Conservation (phyloP, 2,113 vertebrate genomes). For the Anguilla japonica region DNA sequence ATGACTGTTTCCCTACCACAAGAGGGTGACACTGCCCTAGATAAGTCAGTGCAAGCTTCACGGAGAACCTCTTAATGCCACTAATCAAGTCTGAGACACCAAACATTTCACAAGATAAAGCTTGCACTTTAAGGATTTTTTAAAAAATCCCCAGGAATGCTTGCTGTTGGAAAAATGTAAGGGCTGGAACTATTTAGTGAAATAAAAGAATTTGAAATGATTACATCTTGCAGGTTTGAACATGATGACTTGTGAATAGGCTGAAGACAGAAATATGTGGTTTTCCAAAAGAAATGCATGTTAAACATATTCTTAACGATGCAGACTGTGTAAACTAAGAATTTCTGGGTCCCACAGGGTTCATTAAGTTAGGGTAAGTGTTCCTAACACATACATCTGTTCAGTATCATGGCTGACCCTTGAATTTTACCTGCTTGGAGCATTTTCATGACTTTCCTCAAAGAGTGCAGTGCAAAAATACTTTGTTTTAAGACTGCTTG, state of each 20-base stretch:
- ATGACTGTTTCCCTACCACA: conserved; percentile 20
- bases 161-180: not conserved
- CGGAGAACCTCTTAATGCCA: not conserved
- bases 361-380: too few species aligned
- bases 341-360: too few species aligned
- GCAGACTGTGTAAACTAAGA: too few species aligned
- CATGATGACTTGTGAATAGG: not conserved
- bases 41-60: not conserved
- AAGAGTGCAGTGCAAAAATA: too few species aligned
- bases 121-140: not conserved
- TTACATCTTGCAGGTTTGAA: not conserved
- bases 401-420: too few species aligned
- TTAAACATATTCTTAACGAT: not conserved
- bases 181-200: not conserved
- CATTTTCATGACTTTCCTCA: too few species aligned
- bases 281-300: not conserved
- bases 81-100: too few species aligned
- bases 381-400: too few species aligned
- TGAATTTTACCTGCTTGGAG: too few species aligned
- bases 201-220: not conserved
- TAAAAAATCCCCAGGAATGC: not conserved
- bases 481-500: too few species aligned
- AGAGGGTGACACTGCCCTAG: conserved; percentile 29
- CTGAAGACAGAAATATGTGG: not conserved
- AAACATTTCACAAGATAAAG: too few species aligned